Percentiles rank a stretch among this genome's conserved stretches.
These are phyloP conservation scores for Nephrotoma flavescens DNA, from an alignment of 2,888 invertebrate species.

Conservation along the genomic window DNA sequence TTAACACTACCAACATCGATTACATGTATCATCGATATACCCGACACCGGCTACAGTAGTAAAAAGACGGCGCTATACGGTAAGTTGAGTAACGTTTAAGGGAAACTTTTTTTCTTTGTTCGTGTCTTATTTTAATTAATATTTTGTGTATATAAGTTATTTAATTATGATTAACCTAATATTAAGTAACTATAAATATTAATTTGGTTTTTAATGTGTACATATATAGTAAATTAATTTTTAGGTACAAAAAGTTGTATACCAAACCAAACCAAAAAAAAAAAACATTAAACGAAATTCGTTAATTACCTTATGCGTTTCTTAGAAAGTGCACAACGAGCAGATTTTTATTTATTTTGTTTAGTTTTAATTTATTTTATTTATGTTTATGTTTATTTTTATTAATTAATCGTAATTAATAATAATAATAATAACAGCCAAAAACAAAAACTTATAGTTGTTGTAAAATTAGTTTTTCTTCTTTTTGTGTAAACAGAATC, in stretches of 20 bases:
- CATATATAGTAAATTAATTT: background rate
- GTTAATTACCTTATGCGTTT: background rate
- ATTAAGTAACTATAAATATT: background rate
- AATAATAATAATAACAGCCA: background rate
- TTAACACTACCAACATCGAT: background rate
- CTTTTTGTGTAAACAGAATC: background rate
- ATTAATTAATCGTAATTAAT: background rate
- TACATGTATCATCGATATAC: background rate
- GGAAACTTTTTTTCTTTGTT: background rate
- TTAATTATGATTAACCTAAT: background rate
- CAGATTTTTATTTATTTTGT: background rate
- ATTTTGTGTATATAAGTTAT: background rate
- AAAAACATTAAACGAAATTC: background rate
- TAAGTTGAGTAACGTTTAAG: background rate
- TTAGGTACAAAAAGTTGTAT: background rate
- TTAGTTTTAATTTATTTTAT: background rate
- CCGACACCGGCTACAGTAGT: background rate
- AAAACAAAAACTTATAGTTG: background rate
- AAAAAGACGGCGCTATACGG: background rate
- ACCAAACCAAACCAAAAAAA: too few species aligned
- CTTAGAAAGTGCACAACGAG: constrained; percentile 4
- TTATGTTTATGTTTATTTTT: background rate
- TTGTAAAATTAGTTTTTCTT: background rate
- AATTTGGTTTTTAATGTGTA: background rate
- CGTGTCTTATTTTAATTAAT: background rate